A percentile compares a stretch with the other conserved stretches of the same genome.
These are phyloP conservation scores for Piezodorus guildinii DNA, from an alignment of 1,140 invertebrate species.

Conservation along the genomic window DNA sequence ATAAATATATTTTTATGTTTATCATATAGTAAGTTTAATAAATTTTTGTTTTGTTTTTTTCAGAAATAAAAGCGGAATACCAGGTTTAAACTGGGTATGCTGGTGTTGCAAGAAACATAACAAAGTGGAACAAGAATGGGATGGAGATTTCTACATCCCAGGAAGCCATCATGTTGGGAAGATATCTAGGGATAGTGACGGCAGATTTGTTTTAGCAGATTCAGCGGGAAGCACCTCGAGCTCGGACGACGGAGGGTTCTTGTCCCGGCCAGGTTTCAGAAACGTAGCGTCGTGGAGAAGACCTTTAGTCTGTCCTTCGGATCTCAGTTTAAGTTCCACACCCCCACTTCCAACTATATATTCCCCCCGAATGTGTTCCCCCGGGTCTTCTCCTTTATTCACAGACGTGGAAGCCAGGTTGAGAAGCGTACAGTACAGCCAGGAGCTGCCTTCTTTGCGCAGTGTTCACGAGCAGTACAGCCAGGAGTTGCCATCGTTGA, in stretches of 20 bases:
- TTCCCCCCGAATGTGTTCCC: constrained; percentile 46
- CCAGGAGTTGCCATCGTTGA: constrained; percentile 57
- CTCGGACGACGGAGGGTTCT: constrained; percentile 74
- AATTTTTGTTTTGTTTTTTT: constrained; percentile 25
- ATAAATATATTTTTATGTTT: not conserved
- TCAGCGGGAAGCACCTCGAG: constrained; percentile 55
- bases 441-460: constrained; percentile 52
- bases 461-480: constrained; percentile 54
- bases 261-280: constrained; percentile 33
- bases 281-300: constrained; percentile 51
- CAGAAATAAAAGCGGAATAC: constrained; percentile 70
- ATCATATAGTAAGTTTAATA: not conserved
- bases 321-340: constrained; percentile 50
- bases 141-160: constrained; percentile 30
- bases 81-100: constrained; percentile 44
- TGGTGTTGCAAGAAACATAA: constrained; percentile 19
- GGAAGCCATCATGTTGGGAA: constrained; percentile 43
- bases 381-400: constrained; percentile 40
- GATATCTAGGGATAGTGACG: constrained; percentile 59
- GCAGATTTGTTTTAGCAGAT: constrained; percentile 56
- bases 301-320: constrained; percentile 51
- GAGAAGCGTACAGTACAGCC: constrained; percentile 70
- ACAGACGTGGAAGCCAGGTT: constrained; percentile 52
- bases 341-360: constrained; percentile 35
- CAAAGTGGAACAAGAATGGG: constrained; percentile 30